A percentile compares a stretch with the other conserved stretches of the same genome.
phyloP scores from a whole-genome alignment of 2,113 vertebrate species.

The Pseudopodoces humilis region DNA sequence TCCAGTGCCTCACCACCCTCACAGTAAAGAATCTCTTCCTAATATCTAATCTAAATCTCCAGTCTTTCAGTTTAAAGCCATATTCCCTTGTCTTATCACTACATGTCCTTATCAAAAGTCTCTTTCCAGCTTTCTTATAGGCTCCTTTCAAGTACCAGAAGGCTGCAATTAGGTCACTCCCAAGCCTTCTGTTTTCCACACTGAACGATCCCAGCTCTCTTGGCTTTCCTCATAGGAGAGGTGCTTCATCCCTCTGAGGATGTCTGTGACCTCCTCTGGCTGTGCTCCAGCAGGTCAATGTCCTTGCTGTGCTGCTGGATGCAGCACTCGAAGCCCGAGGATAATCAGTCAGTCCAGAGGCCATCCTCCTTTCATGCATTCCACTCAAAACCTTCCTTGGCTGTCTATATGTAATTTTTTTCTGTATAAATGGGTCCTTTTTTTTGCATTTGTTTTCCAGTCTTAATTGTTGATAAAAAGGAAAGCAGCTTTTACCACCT shows the following conservation, averaged over 20 bases:
- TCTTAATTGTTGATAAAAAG: neutral
- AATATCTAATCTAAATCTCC: neutral
- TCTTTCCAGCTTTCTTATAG: neutral
- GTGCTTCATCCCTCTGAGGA: neutral
- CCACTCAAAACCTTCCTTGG: neutral
- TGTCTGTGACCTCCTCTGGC: neutral
- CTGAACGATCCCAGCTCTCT: neutral
- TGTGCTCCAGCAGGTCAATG: neutral
- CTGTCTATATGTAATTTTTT: neutral
- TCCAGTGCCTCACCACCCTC: neutral
- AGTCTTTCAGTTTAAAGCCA: neutral
- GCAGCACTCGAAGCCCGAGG: neutral
- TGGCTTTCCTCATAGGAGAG: neutral
- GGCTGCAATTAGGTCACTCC: neutral
- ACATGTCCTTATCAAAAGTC: neutral
- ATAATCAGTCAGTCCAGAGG: neutral
- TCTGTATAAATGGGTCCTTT: neutral
- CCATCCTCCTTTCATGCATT: neutral
- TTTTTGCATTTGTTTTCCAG: neutral
- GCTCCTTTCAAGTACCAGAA: neutral
- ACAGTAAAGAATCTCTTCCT: neutral
- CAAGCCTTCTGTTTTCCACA: neutral
- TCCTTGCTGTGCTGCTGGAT: neutral
- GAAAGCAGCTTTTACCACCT: neutral
- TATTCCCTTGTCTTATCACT: neutral